Evolutionary conservation across 2,888 invertebrate genomes (phyloP).

Genomic region (Endotricha flammealis): DNA sequence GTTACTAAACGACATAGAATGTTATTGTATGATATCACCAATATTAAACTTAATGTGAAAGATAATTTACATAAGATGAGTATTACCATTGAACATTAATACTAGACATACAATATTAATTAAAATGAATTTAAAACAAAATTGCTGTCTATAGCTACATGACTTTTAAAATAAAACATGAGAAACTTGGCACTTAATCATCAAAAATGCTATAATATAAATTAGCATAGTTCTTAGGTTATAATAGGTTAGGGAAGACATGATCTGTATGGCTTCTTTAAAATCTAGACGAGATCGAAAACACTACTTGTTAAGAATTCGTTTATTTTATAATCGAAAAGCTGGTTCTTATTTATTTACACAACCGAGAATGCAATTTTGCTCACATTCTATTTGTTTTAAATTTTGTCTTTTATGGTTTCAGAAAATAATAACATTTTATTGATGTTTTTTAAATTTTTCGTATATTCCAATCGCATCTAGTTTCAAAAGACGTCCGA

Average conservation of each 20-base stretch:
- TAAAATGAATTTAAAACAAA: background rate
- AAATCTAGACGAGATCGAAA: conserved; percentile 7
- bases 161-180: conserved; percentile 12
- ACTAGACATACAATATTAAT: background rate
- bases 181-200: conserved; percentile 19
- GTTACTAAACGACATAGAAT: background rate
- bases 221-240: conserved; percentile 21
- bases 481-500: conserved; percentile 5
- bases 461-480: background rate
- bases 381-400: too few species aligned
- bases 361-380: too few species aligned
- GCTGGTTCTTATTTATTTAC: too few species aligned
- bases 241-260: conserved; percentile 24
- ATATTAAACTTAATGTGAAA: background rate
- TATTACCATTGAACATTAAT: background rate
- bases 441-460: too few species aligned
- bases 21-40: background rate
- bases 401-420: too few species aligned
- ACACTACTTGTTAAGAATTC: background rate
- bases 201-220: conserved; percentile 17
- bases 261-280: conserved; percentile 20
- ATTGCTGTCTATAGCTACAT: background rate
- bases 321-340: background rate
- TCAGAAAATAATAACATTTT: too few species aligned
- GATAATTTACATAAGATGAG: background rate